Evolutionary conservation across 2,113 vertebrate genomes (phyloP).

Genomic region (Laticauda colubrina): DNA sequence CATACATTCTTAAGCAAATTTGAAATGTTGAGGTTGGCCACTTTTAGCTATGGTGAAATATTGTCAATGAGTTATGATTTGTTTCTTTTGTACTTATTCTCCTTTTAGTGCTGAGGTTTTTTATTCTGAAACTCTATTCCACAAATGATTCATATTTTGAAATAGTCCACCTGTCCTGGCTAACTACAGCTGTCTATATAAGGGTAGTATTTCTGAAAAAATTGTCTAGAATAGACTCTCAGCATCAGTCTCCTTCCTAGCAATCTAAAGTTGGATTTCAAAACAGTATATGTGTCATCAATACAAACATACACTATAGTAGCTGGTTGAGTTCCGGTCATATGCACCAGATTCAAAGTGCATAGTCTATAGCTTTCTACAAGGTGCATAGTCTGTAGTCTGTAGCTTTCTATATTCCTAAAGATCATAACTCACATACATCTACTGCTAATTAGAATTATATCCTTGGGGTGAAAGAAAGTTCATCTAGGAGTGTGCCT

Average conservation of each 20-base stretch:
- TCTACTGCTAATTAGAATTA: not conserved
- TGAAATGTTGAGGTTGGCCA: not conserved
- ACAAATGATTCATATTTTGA: not conserved
- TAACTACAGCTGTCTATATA: not conserved
- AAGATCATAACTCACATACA: not conserved
- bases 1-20: not conserved
- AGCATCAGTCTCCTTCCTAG: not conserved
- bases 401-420: not conserved
- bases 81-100: not conserved
- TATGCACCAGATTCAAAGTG: not conserved
- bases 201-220: not conserved
- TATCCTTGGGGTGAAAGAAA: not conserved
- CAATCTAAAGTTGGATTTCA: not conserved
- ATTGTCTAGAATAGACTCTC: too few species aligned
- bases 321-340: not conserved
- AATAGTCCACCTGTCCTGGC: not conserved
- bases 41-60: not conserved
- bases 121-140: not conserved
- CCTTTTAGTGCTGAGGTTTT: not conserved
- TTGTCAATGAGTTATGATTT: not conserved
- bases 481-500: not conserved
- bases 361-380: too few species aligned
- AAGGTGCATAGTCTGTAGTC: too few species aligned
- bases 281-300: not conserved
- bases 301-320: not conserved